Evolutionary conservation across 2,113 vertebrate species (phyloP), one percentile per base, ranked within the genome.

Genomic region (Geothlypis trichas): DNA sequence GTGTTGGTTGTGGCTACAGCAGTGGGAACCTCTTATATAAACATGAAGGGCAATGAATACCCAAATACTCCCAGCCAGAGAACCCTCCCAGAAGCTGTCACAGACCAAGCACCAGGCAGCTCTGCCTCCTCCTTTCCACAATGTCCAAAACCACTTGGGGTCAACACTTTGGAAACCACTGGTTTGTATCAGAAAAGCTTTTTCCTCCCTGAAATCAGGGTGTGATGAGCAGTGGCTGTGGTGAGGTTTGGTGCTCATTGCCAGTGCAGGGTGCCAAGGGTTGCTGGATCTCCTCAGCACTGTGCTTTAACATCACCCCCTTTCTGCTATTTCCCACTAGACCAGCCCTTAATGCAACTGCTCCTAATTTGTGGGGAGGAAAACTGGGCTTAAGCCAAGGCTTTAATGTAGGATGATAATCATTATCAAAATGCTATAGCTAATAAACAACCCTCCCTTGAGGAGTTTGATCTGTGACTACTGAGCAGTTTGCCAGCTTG

Each of bases 261-360:
- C 33, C 22, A 19, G 37, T 11, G 27, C 41, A 57, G 49, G 14
- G 17, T 7, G 22, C 6, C 1, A 24, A 30, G n/a, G 20, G 8
- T 1, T 83, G 65, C 63, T 58, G 59, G n/a, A 42, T 37, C 22
- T 65, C 44, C 71, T 54, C 28, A 27, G 7, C 55, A 21, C 7
- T 2, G 2, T 15, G 22, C 47, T 62, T 58, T 24, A 13, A 33
- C 41, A 73, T 22, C 2, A 0, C 44, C 13, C 30, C 19, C 6
- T 77, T 55, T 57, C 51, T 49, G 15, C 6, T 71, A 16, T 28
- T 76, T 78, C 23, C 41, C 63, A 37, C 52, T 51, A n/a, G 33
- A 55, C 23, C 35, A 78, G 55, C 86, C 58, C 33, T 87, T 61
- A 62, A 65, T 28, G 58, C 72, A 65, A 57, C 27, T 5, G 7